Conservation (phyloP, 2,888 invertebrate species). For the Thumatha senex region DNA sequence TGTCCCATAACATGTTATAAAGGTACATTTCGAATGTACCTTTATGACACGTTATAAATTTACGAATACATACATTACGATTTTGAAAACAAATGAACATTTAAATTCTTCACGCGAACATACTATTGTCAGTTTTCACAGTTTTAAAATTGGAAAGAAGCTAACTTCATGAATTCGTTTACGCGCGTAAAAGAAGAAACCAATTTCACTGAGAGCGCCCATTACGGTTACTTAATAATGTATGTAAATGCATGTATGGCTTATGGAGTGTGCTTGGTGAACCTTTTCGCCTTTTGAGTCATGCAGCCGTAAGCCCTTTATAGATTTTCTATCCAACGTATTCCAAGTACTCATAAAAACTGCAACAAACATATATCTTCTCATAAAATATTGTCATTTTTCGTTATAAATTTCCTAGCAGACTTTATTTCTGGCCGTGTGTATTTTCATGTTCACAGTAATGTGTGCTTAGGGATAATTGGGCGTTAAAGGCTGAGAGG, state of each 20-base stretch:
- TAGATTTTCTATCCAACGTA: conserved; percentile 27
- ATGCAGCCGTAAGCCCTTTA: conserved; percentile 21
- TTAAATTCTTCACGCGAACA: too few species aligned
- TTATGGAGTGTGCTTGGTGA: conserved; percentile 17
- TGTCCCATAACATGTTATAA: too few species aligned
- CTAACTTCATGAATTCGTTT: conserved; percentile 40
- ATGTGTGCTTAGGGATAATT: conserved; percentile 3
- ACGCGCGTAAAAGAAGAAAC: conserved; percentile 49
- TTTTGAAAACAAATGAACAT: too few species aligned
- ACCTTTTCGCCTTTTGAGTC: conserved; percentile 1
- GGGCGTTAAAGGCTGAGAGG: conserved; percentile 7
- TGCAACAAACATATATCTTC: conserved; percentile 33
- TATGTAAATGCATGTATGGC: conserved; percentile 53
- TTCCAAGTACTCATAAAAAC: conserved; percentile 27
- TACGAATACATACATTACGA: too few species aligned
- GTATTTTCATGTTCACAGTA: background rate
- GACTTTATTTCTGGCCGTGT: conserved; percentile 1
- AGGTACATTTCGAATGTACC: too few species aligned
- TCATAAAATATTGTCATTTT: conserved; percentile 15
- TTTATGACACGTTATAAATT: too few species aligned
- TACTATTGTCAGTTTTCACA: conserved; percentile 1
- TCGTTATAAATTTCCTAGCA: conserved; percentile 3
- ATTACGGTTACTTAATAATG: conserved; percentile 37
- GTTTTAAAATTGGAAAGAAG: conserved; percentile 34
- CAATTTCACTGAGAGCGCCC: conserved; percentile 59